Evolutionary conservation across 2,888 invertebrate genomes (phyloP).

Genomic region (Ophioninae sp.): DNA sequence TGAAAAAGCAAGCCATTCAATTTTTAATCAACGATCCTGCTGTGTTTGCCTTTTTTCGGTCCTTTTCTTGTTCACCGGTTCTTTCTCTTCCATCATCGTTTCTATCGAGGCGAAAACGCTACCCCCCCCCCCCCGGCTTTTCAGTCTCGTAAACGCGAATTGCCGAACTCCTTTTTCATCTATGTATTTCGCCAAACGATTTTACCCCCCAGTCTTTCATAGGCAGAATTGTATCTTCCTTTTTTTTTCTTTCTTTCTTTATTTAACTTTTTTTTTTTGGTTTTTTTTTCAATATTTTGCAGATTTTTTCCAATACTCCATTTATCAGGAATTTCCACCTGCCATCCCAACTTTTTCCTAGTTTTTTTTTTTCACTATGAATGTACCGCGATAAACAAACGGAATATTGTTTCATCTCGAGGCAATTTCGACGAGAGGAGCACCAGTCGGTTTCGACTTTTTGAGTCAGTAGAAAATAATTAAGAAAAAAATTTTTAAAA

Average conservation of each 20-base stretch:
- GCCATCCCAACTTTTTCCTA: neutral
- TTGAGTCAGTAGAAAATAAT: constrained; percentile 38
- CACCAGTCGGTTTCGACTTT: constrained; percentile 30
- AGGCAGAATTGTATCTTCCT: neutral
- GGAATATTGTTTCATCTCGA: constrained; percentile 31
- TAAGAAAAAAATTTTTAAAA: too few relatives aligned
- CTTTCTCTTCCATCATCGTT: neutral
- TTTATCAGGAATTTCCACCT: neutral
- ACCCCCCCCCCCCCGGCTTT: constrained; percentile 3
- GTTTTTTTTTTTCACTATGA: neutral
- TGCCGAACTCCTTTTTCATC: neutral
- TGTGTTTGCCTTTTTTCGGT: constrained; percentile 28
- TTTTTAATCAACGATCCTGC: constrained; percentile 56
- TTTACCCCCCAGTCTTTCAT: neutral
- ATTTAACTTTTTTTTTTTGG: too few relatives aligned
- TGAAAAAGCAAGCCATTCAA: constrained; percentile 46
- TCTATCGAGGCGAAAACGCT: neutral
- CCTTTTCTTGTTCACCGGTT: constrained; percentile 24
- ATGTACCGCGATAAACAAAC: constrained; percentile 14
- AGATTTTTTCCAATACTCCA: neutral
- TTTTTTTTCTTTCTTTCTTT: neutral
- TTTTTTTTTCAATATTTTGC: neutral
- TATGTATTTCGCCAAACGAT: neutral
- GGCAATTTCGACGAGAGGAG: constrained; percentile 49
- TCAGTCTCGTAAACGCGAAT: constrained; percentile 16